Conservation (phyloP, 2,888 invertebrate genomes). For the Apamea crenata region DNA sequence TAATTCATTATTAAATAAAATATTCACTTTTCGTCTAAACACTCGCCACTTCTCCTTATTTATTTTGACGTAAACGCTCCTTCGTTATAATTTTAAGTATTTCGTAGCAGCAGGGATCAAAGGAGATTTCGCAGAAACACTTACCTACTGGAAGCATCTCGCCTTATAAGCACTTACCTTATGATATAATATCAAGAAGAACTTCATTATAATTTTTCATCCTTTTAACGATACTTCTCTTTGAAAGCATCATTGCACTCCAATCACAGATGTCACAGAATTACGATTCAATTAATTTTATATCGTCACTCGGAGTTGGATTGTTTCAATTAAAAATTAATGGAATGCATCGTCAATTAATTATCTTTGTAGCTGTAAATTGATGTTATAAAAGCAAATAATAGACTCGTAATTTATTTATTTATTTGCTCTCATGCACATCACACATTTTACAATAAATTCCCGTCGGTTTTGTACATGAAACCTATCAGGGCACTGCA, state of each 20-base stretch:
- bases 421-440: too few species aligned
- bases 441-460: too few species aligned
- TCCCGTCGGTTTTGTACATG: neutral
- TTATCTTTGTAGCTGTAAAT: constrained; percentile 16
- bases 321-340: constrained; percentile 46
- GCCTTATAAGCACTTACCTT: neutral
- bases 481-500: neutral
- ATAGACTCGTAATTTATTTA: neutral
- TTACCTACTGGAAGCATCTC: neutral
- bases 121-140: constrained; percentile 14
- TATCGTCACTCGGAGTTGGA: constrained; percentile 30
- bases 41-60: neutral
- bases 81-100: constrained; percentile 14
- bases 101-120: neutral
- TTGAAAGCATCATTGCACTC: constrained; percentile 1
- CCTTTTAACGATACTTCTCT: constrained; percentile 1
- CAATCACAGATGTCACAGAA: constrained; percentile 39
- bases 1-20: neutral
- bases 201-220: constrained; percentile 18
- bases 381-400: neutral
- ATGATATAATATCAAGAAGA: constrained; percentile 6
- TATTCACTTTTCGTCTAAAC: neutral
- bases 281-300: constrained; percentile 68
- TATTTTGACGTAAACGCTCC: neutral
- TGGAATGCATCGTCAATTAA: constrained; percentile 21